Evolutionary conservation across 2,113 vertebrate genomes (phyloP).

Genomic region (Deroptyus accipitrinus): DNA sequence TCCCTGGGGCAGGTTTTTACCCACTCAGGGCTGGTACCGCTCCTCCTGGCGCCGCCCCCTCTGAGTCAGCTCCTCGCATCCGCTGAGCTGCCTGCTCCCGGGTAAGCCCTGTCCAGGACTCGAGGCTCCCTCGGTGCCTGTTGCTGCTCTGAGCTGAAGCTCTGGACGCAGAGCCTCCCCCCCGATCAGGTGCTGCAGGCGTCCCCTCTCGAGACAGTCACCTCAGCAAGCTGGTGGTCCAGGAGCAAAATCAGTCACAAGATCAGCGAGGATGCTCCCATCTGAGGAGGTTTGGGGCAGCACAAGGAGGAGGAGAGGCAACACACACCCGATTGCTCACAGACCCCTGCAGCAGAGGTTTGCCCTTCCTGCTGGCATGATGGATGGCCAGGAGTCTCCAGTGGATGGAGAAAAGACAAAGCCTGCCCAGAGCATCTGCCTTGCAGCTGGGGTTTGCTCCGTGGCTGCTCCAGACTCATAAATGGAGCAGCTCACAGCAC

Average conservation of each 20-base stretch:
- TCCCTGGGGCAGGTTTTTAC: no score
- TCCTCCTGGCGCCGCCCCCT: no score
- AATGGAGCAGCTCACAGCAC: neutral
- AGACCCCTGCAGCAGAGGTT: neutral
- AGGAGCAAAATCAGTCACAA: neutral
- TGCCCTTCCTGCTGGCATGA: neutral
- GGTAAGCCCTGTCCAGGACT: no score
- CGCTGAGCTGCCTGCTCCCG: no score
- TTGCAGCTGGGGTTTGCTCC: neutral
- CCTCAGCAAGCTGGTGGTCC: neutral
- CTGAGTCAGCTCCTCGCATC: no score
- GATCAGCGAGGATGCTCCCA: neutral
- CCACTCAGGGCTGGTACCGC: no score
- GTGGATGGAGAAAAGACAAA: neutral
- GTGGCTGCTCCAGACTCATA: neutral
- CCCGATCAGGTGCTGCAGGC: no score
- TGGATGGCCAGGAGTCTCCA: neutral
- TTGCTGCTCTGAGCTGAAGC: no score
- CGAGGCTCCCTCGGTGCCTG: no score
- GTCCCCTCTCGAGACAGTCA: no score
- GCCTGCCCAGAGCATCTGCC: neutral
- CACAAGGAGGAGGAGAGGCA: neutral
- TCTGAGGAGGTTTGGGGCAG: neutral
- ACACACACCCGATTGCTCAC: no score
- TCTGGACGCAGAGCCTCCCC: no score